Evolutionary conservation across 2,113 vertebrate species (phyloP), one percentile per base, ranked within the genome.

Genomic region (Phalacrocorax brasilianus): DNA sequence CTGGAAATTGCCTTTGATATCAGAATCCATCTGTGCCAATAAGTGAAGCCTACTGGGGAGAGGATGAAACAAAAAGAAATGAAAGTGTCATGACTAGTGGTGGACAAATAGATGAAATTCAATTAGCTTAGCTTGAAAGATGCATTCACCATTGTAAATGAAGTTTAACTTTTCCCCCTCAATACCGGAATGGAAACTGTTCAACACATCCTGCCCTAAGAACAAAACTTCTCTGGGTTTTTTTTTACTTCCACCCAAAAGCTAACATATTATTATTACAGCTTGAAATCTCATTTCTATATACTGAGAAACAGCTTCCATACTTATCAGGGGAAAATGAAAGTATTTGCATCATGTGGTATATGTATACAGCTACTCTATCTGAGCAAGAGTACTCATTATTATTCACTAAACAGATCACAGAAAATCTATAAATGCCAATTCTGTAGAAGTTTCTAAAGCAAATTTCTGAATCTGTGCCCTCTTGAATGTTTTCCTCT

Each of bases 1-100:
- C n/a, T 91, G 77, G 81, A 95, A 94, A 91, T 88, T 82, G 84
- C 52, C 86, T 96, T 95, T 95, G 71, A 93, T 94, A 85, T 35
- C 3, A 8, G 77, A 95, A 95, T 89, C 53, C 58, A 44, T 66
- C 85, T 85, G 66, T 89, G 66, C 66, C 62, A 89, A 33, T 80
- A 89, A 91, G 35, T 58, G 70, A 97, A 91, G 28, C 62, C 47
- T 78, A 68, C 61, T 87, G 62, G 40, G 58, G 53, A 93, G 66
- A 93, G 92, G 62, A 90, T 89, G 66, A 79, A 93, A 88, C 66
- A 89, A 72, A 92, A 93, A 75, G 32, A 95, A 94, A 92, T 77
- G 59, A 47, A 84, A 82, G 45, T 79, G 62, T 91, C 81, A 53
- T 59, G 77, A 59, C 50, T 82, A 76, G n/a, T 79, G 81, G 62